These are phyloP conservation scores for Archilochus colubris DNA, from an alignment of 2,113 vertebrate genomes.

Conservation along the genomic window DNA sequence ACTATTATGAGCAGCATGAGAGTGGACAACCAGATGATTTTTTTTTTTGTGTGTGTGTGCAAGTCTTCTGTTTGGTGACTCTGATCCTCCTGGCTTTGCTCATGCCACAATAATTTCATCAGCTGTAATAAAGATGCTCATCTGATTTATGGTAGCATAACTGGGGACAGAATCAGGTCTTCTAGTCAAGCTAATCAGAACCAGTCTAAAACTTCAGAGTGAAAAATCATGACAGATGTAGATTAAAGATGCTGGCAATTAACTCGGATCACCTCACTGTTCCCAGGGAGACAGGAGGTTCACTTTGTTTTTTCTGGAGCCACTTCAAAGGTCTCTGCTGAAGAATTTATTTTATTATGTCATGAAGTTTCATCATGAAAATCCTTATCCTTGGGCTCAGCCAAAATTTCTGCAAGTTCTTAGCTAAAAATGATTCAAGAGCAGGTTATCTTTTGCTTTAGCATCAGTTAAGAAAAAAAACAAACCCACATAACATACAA, in stretches of 20 bases:
- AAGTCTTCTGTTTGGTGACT: not conserved
- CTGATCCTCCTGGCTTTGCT: not conserved
- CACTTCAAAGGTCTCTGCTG: not conserved
- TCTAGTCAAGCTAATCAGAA: constrained; percentile 35
- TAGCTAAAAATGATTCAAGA: not conserved
- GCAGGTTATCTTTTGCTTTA: not conserved
- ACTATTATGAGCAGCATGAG: not conserved
- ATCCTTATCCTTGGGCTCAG: not conserved
- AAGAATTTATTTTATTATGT: not conserved
- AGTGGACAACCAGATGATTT: not conserved
- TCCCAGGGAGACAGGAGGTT: constrained; percentile 28
- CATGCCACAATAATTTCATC: not conserved
- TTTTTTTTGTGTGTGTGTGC: not conserved
- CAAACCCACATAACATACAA: not conserved
- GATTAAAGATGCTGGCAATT: constrained; percentile 31
- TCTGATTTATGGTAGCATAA: constrained; percentile 19
- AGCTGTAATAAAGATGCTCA: not conserved
- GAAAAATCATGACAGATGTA: constrained; percentile 1
- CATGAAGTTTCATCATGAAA: constrained; percentile 30
- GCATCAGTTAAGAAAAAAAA: not conserved
- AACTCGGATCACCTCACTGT: constrained; percentile 22
- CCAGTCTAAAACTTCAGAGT: not conserved
- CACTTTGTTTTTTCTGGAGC: not conserved
- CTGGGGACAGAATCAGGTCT: constrained; percentile 12
- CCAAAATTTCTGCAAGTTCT: constrained; percentile 18